Percentiles rank a stretch among this genome's conserved stretches.
These are phyloP conservation scores for Enteromius treurensis DNA, from an alignment of 2,797 vertebrate genomes.

Conservation along the genomic window DNA sequence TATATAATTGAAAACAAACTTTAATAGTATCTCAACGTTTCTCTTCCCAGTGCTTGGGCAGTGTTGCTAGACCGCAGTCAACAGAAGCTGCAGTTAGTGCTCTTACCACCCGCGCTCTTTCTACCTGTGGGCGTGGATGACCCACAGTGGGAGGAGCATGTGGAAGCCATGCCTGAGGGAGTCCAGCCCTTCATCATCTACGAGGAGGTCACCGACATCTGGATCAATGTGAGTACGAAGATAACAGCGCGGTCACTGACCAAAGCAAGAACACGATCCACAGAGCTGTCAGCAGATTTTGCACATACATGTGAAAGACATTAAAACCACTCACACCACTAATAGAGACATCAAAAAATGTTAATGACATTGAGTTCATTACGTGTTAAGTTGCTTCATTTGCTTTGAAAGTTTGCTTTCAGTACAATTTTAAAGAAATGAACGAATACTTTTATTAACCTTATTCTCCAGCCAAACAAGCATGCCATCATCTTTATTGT, in stretches of 20 bases:
- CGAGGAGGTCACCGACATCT: constrained; percentile 91
- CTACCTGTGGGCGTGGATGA: constrained; percentile 82
- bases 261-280: background rate
- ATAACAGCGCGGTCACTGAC: background rate
- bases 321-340: background rate
- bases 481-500: background rate
- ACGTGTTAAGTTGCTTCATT: background rate
- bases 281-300: background rate
- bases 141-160: constrained; percentile 81
- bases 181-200: constrained; percentile 91
- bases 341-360: background rate
- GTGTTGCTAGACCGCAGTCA: constrained; percentile 94
- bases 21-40: constrained; percentile 16
- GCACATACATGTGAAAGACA: background rate
- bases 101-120: constrained; percentile 90
- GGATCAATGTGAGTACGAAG: constrained; percentile 84
- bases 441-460: background rate
- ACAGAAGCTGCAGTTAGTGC: constrained; percentile 89
- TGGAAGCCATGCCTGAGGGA: constrained; percentile 83
- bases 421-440: background rate
- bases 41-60: constrained; percentile 87
- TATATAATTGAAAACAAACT: background rate
- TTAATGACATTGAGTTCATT: too few species aligned
- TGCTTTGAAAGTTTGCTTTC: background rate
- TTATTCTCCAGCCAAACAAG: background rate